Percentiles rank a stretch among this genome's conserved stretches.
These are phyloP conservation scores for Drosophila mimica DNA, from an alignment of 2,888 invertebrate genomes.

Conservation along the genomic window DNA sequence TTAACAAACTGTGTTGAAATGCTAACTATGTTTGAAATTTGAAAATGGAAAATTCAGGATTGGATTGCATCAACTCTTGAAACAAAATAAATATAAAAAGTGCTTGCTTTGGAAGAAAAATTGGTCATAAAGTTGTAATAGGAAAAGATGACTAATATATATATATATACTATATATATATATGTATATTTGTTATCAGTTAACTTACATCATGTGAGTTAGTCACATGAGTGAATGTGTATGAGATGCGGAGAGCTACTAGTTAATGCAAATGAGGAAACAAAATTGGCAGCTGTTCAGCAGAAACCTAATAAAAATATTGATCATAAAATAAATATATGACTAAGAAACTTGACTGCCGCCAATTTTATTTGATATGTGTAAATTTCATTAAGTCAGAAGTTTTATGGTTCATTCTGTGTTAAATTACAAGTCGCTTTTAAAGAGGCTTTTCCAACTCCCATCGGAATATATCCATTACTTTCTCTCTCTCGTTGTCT, in stretches of 20 bases:
- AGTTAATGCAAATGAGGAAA: background rate
- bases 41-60: background rate
- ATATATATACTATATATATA: too few relatives aligned
- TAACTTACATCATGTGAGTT: background rate
- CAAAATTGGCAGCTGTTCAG: background rate
- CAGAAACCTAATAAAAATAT: background rate
- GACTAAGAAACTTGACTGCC: background rate
- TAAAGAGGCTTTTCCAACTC: background rate
- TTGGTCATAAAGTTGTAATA: background rate
- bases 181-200: background rate
- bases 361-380: too few relatives aligned
- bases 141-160: background rate
- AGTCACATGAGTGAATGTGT: background rate
- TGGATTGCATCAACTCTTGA: background rate
- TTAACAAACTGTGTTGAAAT: background rate
- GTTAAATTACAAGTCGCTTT: background rate
- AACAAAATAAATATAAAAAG: background rate
- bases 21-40: conserved; percentile 6
- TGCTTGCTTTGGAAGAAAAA: background rate
- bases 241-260: background rate
- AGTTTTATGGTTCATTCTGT: background rate
- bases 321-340: background rate
- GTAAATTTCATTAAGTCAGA: background rate
- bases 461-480: background rate
- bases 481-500: background rate